A percentile compares a stretch with the other conserved stretches of the same genome.
phyloP scores from a whole-genome alignment of 2,797 vertebrate species.

The Danio kyathit region DNA sequence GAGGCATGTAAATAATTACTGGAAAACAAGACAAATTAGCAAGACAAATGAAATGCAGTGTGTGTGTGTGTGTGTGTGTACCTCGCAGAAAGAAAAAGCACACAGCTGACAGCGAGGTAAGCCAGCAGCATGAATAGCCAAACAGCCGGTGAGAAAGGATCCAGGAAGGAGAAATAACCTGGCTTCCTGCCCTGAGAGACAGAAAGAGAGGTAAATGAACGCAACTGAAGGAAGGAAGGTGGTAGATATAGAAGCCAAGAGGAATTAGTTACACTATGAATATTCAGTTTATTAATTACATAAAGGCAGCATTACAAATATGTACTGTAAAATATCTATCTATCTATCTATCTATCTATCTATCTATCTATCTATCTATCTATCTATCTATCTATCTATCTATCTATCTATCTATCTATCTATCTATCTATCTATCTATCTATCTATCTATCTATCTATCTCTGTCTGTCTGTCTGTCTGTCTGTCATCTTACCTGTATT shows the following conservation, averaged over 20 bases:
- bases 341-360: no score
- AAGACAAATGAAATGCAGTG: not conserved
- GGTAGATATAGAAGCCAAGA: constrained; percentile 1
- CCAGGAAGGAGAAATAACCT: constrained; percentile 96
- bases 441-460: no score
- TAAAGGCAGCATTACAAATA: not conserved
- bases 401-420: no score
- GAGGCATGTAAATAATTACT: not conserved
- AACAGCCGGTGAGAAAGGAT: constrained; percentile 94
- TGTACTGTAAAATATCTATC: not conserved
- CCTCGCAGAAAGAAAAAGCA: constrained; percentile 95
- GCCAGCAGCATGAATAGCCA: constrained; percentile 97
- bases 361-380: no score
- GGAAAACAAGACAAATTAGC: not conserved
- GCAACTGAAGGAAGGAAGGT: constrained; percentile 21
- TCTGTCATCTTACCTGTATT: not conserved
- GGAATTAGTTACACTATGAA: not conserved
- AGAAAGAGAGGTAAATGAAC: constrained; percentile 12
- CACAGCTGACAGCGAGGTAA: constrained; percentile 93
- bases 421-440: no score
- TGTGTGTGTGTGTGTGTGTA: constrained; percentile 66
- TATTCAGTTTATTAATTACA: constrained; percentile 18
- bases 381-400: no score
- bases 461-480: no score
- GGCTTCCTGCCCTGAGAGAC: constrained; percentile 88